phyloP scores from a whole-genome alignment of 2,797 vertebrate species.

The Lacerta bilineata region DNA sequence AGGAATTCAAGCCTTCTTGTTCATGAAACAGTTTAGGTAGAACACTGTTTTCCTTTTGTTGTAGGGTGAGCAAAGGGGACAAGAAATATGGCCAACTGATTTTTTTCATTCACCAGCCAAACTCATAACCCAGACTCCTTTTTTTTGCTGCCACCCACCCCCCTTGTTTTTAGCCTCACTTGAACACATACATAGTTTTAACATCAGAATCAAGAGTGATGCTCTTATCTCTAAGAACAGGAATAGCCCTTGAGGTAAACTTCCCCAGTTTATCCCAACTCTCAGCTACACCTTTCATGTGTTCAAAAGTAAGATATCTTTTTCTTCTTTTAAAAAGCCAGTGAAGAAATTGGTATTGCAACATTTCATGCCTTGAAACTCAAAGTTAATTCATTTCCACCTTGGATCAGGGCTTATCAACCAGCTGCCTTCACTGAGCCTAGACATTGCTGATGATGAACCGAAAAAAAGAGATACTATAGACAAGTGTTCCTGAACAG shows the following conservation, averaged over 20 bases:
- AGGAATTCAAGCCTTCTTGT: conserved; percentile 61
- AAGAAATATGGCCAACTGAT: conserved; percentile 48
- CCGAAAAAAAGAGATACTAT: conserved; percentile 10
- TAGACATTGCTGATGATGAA: conserved; percentile 42
- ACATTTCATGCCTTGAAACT: conserved; percentile 48
- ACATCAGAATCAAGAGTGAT: not conserved
- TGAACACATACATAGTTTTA: conserved; percentile 32
- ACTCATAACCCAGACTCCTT: conserved; percentile 55
- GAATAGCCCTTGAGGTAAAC: not conserved
- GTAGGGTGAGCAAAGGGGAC: conserved; percentile 42
- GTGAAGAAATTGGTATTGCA: conserved; percentile 31
- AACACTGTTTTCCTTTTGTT: conserved; percentile 61
- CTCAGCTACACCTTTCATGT: conserved; percentile 17
- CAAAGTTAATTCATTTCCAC: conserved; percentile 63
- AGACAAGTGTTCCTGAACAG: conserved; percentile 37
- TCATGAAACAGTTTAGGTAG: conserved; percentile 65
- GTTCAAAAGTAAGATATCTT: conserved; percentile 54
- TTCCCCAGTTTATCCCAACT: conserved; percentile 30
- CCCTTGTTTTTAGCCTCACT: not conserved
- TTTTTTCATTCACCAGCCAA: conserved; percentile 60
- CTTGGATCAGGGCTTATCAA: conserved; percentile 60
- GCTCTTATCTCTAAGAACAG: not conserved
- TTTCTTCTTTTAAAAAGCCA: conserved; percentile 2
- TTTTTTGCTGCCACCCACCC: not conserved
- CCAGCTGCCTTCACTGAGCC: not conserved